Percentiles rank a stretch among this genome's conserved stretches.
Evolutionary conservation across 1,140 invertebrate species (phyloP).

Genomic region (Trachymyrmex cornetzi): DNA sequence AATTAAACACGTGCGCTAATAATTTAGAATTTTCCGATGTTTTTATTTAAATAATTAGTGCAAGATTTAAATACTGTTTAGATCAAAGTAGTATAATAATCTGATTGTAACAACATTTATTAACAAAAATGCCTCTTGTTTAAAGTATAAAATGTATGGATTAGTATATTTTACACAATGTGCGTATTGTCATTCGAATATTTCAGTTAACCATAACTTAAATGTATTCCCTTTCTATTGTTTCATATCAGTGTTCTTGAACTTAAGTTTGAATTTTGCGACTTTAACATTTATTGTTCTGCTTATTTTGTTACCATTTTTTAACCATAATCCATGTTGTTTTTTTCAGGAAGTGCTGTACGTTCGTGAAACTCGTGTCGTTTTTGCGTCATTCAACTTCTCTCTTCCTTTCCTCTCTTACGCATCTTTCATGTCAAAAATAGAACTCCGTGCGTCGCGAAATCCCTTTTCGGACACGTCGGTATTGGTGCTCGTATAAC

Average conservation of each 20-base stretch:
- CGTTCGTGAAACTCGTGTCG: slow-evolving; percentile 62
- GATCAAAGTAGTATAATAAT: not conserved
- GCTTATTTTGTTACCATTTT: not conserved
- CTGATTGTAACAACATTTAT: not conserved
- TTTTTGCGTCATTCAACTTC: not conserved
- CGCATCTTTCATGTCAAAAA: slow-evolving; percentile 65
- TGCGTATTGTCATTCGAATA: not conserved
- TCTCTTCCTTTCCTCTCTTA: not conserved
- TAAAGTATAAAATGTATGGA: not conserved
- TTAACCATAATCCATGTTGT: not conserved
- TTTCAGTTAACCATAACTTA: not conserved
- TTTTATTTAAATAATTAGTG: not conserved
- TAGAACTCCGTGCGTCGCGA: slow-evolving; percentile 62
- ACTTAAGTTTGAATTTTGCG: not conserved
- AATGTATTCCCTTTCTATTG: not conserved
- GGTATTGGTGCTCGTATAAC: slow-evolving; percentile 50
- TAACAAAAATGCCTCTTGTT: not conserved
- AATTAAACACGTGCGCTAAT: not conserved
- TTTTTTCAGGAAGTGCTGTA: slow-evolving; percentile 57
- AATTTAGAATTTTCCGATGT: not conserved
- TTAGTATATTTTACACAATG: not conserved
- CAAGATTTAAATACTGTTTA: not conserved
- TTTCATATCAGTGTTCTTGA: not conserved
- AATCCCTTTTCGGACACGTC: slow-evolving; percentile 43
- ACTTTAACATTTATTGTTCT: not conserved